These are phyloP conservation scores for Parazoanthus atlanticus DNA, from an alignment of 92 coral and sea anemone species.

Conservation along the genomic window DNA sequence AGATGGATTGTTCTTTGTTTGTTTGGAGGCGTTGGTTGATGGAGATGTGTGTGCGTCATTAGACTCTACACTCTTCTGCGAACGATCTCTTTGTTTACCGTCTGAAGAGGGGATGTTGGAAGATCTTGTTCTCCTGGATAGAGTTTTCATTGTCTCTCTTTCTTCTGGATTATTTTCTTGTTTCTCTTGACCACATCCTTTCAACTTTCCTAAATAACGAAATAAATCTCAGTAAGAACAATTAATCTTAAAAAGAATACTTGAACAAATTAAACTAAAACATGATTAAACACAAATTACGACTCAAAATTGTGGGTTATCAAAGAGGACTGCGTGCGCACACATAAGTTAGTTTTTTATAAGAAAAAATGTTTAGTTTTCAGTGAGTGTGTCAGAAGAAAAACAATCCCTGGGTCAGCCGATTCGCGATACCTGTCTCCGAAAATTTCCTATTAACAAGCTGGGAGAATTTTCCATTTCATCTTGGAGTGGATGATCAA, in stretches of 20 bases:
- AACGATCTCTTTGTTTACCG: background rate
- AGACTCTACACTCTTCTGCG: background rate
- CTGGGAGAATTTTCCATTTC: too few relatives aligned
- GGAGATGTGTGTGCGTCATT: background rate
- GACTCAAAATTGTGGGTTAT: too few relatives aligned
- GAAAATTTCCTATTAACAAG: too few relatives aligned
- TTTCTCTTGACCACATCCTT: background rate
- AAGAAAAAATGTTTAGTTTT: too few relatives aligned
- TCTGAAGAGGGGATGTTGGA: background rate
- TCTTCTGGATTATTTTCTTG: background rate
- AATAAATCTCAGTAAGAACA: background rate
- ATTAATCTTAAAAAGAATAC: background rate
- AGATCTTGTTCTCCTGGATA: constrained; percentile 25
- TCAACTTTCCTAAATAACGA: background rate
- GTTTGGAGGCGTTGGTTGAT: background rate
- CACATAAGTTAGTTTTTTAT: too few relatives aligned
- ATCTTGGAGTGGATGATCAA: too few relatives aligned
- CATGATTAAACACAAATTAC: background rate
- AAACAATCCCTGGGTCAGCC: too few relatives aligned
- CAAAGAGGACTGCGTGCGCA: too few relatives aligned
- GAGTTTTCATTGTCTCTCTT: background rate
- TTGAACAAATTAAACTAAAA: background rate
- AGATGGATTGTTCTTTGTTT: background rate
- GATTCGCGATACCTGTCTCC: too few relatives aligned
- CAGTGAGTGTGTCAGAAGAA: too few relatives aligned